Evolutionary conservation across 2,888 invertebrate species (phyloP), one percentile per base, ranked within the genome.

Genomic region (Cataglyphis albicans): DNA sequence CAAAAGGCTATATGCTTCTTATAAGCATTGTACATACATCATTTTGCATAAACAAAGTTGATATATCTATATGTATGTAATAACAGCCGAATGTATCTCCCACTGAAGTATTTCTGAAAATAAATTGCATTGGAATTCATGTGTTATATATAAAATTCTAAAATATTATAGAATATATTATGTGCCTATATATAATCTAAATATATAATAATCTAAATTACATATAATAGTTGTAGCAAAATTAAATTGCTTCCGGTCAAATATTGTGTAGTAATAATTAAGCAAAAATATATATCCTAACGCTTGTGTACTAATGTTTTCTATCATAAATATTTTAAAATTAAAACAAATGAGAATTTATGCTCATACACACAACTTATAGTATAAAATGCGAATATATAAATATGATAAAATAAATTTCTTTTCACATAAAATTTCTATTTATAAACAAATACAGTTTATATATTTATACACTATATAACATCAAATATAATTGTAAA

Each of bases 91-190:
- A 5, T 61, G 41, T 63, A 52, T 75, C 44, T 75, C 18, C 21
- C n/a, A 74, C 32, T 74, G 7, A 32, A 64, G 9, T 5, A 15
- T 35, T 74, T 74, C 48, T 15, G 18, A 48, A 48, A 64, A 64
- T 75, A 48, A 21, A 63, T 48, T 48, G 21, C 10, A 44, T 73
- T 41, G 12, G 44, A 48, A 12, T 5, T 75, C 35, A 64, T 0
- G 7, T 44, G 1, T 48, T 3, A 15, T 35, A 15, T 25, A 35
- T 75, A 59, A 59, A 29, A n/a, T 61, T 59, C 25, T 29, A 12
- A 73, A 61, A n/a, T 41, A 25, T 41, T 41, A 25, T 41, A 25
- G 25, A 6, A 41, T n/a, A 15, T 4, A 48, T 7, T 55, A 9
- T 44, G 21, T 6, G 21, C 35, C 52, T 68, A 32, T 52, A n/a